These are phyloP conservation scores for Rallus limicola DNA, from an alignment of 2,113 vertebrate genomes.

Conservation along the genomic window DNA sequence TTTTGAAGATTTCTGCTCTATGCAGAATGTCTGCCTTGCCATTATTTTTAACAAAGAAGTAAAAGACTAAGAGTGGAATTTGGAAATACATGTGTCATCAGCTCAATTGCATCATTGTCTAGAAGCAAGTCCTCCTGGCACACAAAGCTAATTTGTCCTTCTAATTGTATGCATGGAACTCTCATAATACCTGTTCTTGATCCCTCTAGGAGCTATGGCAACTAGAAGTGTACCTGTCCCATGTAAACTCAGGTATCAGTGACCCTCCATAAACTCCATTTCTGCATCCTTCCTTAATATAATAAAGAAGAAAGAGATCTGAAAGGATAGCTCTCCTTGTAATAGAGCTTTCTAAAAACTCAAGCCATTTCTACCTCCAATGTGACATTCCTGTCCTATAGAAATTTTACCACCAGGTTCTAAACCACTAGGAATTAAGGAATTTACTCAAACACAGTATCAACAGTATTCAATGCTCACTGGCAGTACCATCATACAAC, in stretches of 20 bases:
- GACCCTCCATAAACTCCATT: neutral
- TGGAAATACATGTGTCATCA: constrained; percentile 10
- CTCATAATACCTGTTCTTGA: neutral
- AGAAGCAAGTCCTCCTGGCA: neutral
- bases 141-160: neutral
- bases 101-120: neutral
- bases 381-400: neutral
- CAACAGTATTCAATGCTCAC: neutral
- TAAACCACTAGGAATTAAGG: neutral
- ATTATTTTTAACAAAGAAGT: constrained; percentile 13
- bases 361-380: neutral
- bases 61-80: neutral
- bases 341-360: neutral
- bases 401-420: neutral
- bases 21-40: constrained; percentile 5
- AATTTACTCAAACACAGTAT: neutral
- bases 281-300: neutral
- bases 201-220: neutral
- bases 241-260: neutral
- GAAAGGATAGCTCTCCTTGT: neutral
- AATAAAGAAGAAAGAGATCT: neutral
- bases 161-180: neutral
- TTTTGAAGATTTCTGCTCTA: constrained; percentile 38
- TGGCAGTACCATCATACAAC: fast-evolving
- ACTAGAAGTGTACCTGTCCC: neutral